These are phyloP conservation scores for Cyprinodon diabolis DNA, from an alignment of 2,797 vertebrate genomes.

Conservation along the genomic window DNA sequence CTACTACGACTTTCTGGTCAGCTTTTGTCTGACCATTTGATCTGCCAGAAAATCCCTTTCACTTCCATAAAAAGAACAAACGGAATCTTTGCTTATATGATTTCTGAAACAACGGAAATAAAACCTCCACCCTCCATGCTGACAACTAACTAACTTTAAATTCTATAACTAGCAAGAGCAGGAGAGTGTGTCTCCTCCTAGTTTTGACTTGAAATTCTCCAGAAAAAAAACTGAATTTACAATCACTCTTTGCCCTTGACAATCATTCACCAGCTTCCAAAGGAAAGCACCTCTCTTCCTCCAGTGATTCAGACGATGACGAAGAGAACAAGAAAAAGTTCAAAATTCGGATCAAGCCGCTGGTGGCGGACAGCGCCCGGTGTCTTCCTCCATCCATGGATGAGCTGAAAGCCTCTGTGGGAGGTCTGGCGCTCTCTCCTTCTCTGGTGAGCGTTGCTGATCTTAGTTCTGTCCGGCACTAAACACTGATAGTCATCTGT, in stretches of 20 bases:
- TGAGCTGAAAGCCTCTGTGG: conserved; percentile 93
- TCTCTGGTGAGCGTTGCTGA: conserved; percentile 88
- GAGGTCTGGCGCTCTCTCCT: conserved; percentile 93
- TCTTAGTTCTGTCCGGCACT: conserved; percentile 9
- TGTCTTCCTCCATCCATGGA: conserved; percentile 88
- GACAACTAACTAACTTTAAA: background rate
- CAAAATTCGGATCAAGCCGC: conserved; percentile 95
- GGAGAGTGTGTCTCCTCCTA: background rate
- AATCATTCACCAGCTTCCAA: conserved; percentile 85
- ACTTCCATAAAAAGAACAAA: background rate
- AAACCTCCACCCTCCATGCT: background rate
- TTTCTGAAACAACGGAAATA: background rate
- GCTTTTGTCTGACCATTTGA: too few species aligned
- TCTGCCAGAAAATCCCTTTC: background rate
- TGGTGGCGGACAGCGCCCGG: conserved; percentile 87
- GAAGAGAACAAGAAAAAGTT: conserved; percentile 94
- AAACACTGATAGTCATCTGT: conserved; percentile 4
- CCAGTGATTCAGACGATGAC: conserved; percentile 96
- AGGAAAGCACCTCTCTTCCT: conserved; percentile 94
- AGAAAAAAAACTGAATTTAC: background rate
- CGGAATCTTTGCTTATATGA: background rate
- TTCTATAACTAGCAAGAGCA: background rate
- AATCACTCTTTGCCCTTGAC: conserved; percentile 82
- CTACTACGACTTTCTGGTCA: too few species aligned
- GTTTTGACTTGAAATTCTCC: conserved; percentile 13